These are phyloP conservation scores for Vanacampus margaritifer DNA, from an alignment of 2,113 vertebrate species.

Conservation along the genomic window DNA sequence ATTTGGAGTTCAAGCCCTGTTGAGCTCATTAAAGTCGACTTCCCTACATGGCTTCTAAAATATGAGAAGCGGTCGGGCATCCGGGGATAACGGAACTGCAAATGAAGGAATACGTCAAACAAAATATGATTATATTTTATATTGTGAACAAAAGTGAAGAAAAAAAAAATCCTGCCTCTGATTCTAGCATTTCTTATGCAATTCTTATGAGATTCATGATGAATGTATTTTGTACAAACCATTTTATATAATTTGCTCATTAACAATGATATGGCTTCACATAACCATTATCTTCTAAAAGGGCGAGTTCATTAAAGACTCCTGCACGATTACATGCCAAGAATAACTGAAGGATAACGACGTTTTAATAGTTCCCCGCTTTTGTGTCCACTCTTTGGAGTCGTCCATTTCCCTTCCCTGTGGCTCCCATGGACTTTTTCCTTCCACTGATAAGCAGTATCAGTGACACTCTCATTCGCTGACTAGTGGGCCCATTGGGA, in stretches of 20 bases:
- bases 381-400: neutral
- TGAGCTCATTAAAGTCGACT: neutral
- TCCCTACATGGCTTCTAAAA: conserved; percentile 2
- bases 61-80: neutral
- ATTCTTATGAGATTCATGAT: neutral
- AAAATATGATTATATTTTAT: neutral
- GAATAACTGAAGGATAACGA: neutral
- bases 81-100: neutral
- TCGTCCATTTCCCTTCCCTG: conserved; percentile 23
- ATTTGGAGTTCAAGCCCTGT: neutral
- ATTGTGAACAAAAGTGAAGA: neutral
- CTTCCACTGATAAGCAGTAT: conserved; percentile 31
- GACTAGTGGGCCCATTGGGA: neutral
- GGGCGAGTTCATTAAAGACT: neutral
- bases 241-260: neutral
- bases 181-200: too few species aligned
- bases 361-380: neutral
- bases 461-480: conserved; percentile 26
- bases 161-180: neutral
- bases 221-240: neutral
- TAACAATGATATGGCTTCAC: neutral
- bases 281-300: neutral
- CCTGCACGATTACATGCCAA: neutral
- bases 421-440: conserved; percentile 13
- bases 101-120: neutral